Percentiles rank a stretch among this genome's conserved stretches.
phyloP scores from a whole-genome alignment of 2,797 vertebrate genomes.

The Gymnothorax reevesii region DNA sequence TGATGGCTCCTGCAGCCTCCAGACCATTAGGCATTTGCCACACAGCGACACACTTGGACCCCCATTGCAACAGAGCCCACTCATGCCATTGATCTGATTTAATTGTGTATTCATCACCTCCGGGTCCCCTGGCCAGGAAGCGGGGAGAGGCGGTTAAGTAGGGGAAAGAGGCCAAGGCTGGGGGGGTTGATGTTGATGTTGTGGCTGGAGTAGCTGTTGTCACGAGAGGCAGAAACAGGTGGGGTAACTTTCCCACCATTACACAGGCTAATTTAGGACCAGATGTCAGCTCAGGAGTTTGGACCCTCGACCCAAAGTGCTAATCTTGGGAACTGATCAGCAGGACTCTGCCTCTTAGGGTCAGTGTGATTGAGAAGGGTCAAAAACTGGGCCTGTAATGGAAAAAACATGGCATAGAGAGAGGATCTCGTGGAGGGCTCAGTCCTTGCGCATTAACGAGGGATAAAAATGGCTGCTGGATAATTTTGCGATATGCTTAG shows the following conservation, averaged over 20 bases:
- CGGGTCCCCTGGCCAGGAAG: conserved; percentile 14
- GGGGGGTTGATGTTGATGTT: background rate
- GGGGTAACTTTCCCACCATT: background rate
- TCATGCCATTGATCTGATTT: conserved; percentile 23
- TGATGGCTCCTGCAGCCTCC: conserved; percentile 36
- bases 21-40: conserved; percentile 41
- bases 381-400: background rate
- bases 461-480: background rate
- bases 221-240: background rate
- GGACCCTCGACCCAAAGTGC: conserved; percentile 10
- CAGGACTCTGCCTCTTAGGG: background rate
- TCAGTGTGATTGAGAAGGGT: background rate
- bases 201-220: background rate
- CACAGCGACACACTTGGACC: conserved; percentile 36
- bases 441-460: background rate
- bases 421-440: background rate
- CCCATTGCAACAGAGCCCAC: conserved; percentile 21
- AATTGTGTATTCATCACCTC: conserved; percentile 35
- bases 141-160: background rate
- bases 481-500: background rate
- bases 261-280: background rate
- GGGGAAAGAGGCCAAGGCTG: background rate
- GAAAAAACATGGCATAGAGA: background rate
- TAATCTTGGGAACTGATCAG: conserved; percentile 19
- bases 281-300: background rate